Evolutionary conservation across 2,113 vertebrate genomes (phyloP), one percentile per base, ranked within the genome.

Genomic region (Aegithalos caudatus): DNA sequence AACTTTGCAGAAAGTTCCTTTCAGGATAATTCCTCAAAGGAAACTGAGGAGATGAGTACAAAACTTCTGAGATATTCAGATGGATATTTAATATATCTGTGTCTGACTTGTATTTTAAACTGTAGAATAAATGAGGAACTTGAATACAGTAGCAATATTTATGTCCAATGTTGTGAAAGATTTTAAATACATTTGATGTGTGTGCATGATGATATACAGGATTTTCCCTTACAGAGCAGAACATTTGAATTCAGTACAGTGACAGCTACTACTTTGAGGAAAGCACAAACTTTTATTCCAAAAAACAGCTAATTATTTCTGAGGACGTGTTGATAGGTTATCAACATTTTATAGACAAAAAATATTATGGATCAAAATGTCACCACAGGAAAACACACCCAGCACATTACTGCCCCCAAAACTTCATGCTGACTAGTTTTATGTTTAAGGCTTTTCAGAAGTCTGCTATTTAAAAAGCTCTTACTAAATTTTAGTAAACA

Each of bases 171-270:
- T 40, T 3, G 7, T 20, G 7, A 2, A 37, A 37, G 28, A 3
- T 79, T 31, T 71, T 73, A 61, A 50, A 79, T 15, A 28, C 0
- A 0, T 7, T 21, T 53, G 37, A 62, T 19, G 23, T 1, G 0
- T 16, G 4, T 37, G 14, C 12, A 48, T 14, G 9, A 37, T 44
- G 25, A 66, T 5, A 56, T 3, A 16, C 1, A 70, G 28, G 21
- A 61, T 78, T 57, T 79, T 79, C 33, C 38, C 12, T 82, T 42
- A 66, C 11, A 62, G 14, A 38, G 17, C 17, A 71, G 29, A 76
- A 64, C 3, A 72, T 40, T 29, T 58, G 33, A 76, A 47, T 74
- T 54, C 44, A 62, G 35, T 18, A 50, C 3, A 74, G 12, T 21
- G 23, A 35, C 15, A 67, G 18, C 8, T 71, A 58, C 38, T 45